Conservation (phyloP, 2,888 invertebrate species). For the Willowsia nigromaculata region DNA sequence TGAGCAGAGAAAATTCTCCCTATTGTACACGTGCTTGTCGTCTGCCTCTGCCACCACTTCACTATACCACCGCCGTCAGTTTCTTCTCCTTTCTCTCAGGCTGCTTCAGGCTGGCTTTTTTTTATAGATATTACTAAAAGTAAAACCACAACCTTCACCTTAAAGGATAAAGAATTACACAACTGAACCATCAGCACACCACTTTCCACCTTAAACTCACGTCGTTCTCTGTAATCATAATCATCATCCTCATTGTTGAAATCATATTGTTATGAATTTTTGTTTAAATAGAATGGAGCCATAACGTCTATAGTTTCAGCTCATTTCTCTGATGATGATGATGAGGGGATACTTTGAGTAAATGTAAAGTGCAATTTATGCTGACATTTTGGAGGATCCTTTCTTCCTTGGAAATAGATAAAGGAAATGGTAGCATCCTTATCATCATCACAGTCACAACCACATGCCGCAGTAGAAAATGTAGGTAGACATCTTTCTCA, state of each 20-base stretch:
- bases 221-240: not conserved
- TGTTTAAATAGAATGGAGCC: not conserved
- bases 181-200: not conserved
- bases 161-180: not conserved
- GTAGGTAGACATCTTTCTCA: not conserved
- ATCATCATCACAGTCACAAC: not conserved
- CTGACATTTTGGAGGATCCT: not conserved
- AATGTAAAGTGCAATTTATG: slow-evolving; percentile 26
- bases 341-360: not conserved
- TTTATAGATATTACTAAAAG: slow-evolving; percentile 1
- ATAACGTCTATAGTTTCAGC: not conserved
- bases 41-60: not conserved
- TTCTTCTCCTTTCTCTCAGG: not conserved
- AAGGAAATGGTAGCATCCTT: not conserved
- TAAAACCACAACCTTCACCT: slow-evolving; percentile 19
- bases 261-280: slow-evolving; percentile 13
- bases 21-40: not conserved
- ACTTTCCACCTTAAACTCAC: not conserved
- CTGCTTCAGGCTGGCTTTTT: not conserved
- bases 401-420: not conserved
- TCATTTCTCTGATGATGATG: slow-evolving; percentile 11
- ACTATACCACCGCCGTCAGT: not conserved
- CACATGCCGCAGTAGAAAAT: not conserved
- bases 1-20: not conserved
- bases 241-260: too few species aligned